Base-by-base conservation (phyloP, 2,888 invertebrate species). In the Atethmia centrago region DNA sequence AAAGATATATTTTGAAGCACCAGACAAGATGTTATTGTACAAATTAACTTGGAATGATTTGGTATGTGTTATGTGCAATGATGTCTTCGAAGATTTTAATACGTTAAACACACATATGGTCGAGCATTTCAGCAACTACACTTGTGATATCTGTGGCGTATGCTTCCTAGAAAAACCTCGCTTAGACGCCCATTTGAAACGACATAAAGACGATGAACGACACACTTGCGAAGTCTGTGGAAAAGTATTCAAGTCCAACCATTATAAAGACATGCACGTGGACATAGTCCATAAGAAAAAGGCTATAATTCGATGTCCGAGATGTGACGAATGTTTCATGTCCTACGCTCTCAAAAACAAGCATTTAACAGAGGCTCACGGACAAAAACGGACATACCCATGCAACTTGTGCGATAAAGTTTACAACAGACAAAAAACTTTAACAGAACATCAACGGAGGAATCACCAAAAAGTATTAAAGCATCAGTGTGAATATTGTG, bases 401-500 rank as follows among this genome's bases (percentile, higher is more conserved):
- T 96, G 96, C 71, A 94, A 94, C 51, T 78, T 96, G 56, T 96
- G 96, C 40, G 95, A 95, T 21, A 96, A 96, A 81, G 95, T 96
- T 0, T 96, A 96, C 64, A 94, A 95, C 40, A 92, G 95, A 40
- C 94, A 95, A 83, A 95, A 95, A 42, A 95, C 96, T 0, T 85
- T 96, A 1, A 94, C 95, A 0, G 95, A 96, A 66, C 96, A 96
- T 78, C 94, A 94, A 69, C 79, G 95, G 4, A 88, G 95, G 31
- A 95, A 95, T 36, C 96, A 96, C 66, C 94, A 94, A 80, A 95
- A 95, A 77, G 95, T 95, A 0, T 82, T 96, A 31, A 95, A 95
- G 25, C 97, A 97, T 42, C 95, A 96, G 66, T 97, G 97, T 78
- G 96, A 96, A 36, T 94, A 96, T 53, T 97, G 97, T 72, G 95